Evolutionary conservation across 30 jellyfish, hydroid and myxozoan genomes (phyloP), one percentile per base, ranked within the genome.

Genomic region (Mastigias papua): DNA sequence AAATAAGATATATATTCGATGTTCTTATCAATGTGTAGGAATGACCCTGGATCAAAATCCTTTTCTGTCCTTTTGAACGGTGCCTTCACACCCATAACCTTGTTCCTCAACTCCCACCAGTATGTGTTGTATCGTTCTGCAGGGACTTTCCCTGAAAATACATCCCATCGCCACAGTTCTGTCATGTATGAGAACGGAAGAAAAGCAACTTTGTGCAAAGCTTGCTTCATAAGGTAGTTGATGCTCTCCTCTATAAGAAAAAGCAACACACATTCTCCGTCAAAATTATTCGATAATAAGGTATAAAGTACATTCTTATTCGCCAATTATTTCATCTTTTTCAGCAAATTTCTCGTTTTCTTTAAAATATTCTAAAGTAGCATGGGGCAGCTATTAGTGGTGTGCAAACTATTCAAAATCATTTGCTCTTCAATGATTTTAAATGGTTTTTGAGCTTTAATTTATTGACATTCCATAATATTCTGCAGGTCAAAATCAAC

Each of bases 91-190:
- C 98, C 98, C 75, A 75, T 92, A 64, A 48, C 29, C 42, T 80
- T 68, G 42, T 64, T 58, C 22, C 95, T 30, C 2, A 86, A 29
- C 60, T 78, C 79, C 98, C 98, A 92, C 98, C 98, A 92, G 25
- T 92, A 62, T 0, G 33, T 62, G 57, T 92, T 92, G 89, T 86
- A 92, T n/a, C 80, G 78, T 29, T 48, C 34, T n/a, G 98, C 91
- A 1, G 61, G 72, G 21, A 78, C 73, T 27, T 78, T 78, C 33
- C 92, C 81, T 20, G 76, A 72, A 86, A 92, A 92, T 20, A 92
- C 98, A 67, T 93, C 86, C 97, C 97, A 92, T 25, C 98, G 66
- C 96, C 96, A 92, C 23, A 76, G 28, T 29, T 92, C 98, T 30
- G 86, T 80, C 69, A 86, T 86, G 86, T 86, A 92, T 27, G 97